These are phyloP conservation scores for Gymnosoma rotundatum DNA, from an alignment of 2,888 invertebrate species.

Conservation along the genomic window DNA sequence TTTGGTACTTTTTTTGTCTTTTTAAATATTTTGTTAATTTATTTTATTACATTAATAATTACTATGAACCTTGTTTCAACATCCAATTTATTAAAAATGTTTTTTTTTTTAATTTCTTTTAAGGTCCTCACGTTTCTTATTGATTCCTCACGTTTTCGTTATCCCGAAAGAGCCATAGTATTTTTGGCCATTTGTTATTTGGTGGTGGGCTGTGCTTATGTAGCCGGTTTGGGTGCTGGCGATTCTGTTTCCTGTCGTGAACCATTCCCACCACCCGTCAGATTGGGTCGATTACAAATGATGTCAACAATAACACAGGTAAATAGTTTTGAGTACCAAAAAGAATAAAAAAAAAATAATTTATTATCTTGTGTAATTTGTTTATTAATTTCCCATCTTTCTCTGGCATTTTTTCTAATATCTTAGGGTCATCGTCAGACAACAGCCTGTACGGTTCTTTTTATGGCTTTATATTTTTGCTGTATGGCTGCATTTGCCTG, in stretches of 20 bases:
- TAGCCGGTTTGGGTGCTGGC: slow-evolving; percentile 91
- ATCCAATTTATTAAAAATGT: background rate
- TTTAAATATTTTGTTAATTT: too few relatives aligned
- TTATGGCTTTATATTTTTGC: slow-evolving; percentile 98
- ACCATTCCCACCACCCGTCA: slow-evolving; percentile 88
- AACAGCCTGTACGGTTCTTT: slow-evolving; percentile 92
- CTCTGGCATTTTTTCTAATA: slow-evolving; percentile 30
- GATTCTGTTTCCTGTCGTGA: slow-evolving; percentile 92
- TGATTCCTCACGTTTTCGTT: slow-evolving; percentile 96
- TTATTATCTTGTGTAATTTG: slow-evolving; percentile 31
- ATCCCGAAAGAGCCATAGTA: slow-evolving; percentile 98
- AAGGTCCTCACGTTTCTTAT: slow-evolving; percentile 94
- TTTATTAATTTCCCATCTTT: slow-evolving; percentile 47
- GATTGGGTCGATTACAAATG: slow-evolving; percentile 88
- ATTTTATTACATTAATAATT: too few relatives aligned
- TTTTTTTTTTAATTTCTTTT: slow-evolving; percentile 43
- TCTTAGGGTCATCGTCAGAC: slow-evolving; percentile 82
- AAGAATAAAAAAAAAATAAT: background rate
- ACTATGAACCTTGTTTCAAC: too few relatives aligned
- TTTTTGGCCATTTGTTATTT: slow-evolving; percentile 98
- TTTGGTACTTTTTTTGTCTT: too few relatives aligned
- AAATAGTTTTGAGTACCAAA: slow-evolving; percentile 75
- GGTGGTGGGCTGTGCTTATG: slow-evolving; percentile 96
- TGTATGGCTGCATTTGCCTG: slow-evolving; percentile 98
- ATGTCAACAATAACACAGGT: slow-evolving; percentile 94